Base-by-base conservation (phyloP, 2,797 vertebrate genomes). In the Sitta carolinensis region DNA sequence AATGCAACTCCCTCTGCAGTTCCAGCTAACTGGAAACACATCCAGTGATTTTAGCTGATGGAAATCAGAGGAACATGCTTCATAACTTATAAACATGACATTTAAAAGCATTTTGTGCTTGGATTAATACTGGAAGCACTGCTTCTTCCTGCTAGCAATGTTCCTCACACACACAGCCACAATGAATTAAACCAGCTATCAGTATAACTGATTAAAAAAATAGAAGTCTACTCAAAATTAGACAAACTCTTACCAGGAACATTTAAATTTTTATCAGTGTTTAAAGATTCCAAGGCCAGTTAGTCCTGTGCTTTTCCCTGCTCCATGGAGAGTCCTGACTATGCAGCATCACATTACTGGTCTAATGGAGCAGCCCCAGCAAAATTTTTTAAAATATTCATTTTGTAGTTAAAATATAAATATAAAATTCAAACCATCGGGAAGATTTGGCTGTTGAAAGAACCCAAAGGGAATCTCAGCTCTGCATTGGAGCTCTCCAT, bases 141-240 rank as follows among this genome's bases (percentile, higher is more conserved):
- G 30, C 32, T 75, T 62, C 51, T 50, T 75, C 55, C 34, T 87
- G 29, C 34, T 59, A 76, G 77, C 29, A 55, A 15, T 58, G 61
- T 13, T 66, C 38, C 16, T 76, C 29, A 55, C 9, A 36, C 19
- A 59, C n/a, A 27, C 13, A 58, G 42, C 52, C 72, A 72, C 62
- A 26, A 89, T 51, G n/a, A 73, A 84, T 84, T 50, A 51, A 91
- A 54, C 9, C 32, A 77, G 7, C 23, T 73, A 92, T 52, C 43
- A 45, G 26, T 40, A 54, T 80, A 83, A 94, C 83, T 78, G 50
- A 50, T 58, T 94, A 61, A 29, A 87, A 87, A 75, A 73, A 45
- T 4, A 83, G 40, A 73, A 40, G 8, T 29, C 42, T 55, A 61
- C 57, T 90, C 77, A 92, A 96, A 96, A 95, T 95, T 91, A 94